A percentile compares a stretch with the other conserved stretches of the same genome.
Conservation (phyloP, 2,888 invertebrate species). For the Saturnia japonica region DNA sequence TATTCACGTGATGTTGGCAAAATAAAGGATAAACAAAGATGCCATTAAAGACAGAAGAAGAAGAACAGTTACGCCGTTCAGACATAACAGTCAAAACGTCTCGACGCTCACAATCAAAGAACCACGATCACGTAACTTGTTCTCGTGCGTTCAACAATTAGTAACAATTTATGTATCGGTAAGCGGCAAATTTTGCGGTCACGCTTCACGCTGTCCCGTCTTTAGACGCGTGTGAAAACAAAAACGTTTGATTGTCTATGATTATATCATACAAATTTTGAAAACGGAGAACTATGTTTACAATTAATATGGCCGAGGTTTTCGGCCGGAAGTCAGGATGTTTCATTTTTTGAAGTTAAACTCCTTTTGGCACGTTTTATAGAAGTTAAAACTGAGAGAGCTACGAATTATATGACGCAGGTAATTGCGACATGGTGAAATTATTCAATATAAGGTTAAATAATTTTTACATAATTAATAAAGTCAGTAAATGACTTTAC, state of each 20-base stretch:
- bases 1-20: too few relatives aligned
- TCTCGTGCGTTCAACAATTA: constrained; percentile 21
- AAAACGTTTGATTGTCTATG: constrained; percentile 1
- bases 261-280: constrained; percentile 1
- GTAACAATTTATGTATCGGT: constrained; percentile 19
- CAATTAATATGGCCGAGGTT: constrained; percentile 24
- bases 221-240: constrained; percentile 3
- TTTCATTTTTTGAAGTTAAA: too few relatives aligned
- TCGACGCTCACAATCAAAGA: neutral
- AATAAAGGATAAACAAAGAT: too few relatives aligned
- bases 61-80: constrained; percentile 9
- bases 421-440: too few relatives aligned
- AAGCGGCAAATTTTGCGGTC: constrained; percentile 21
- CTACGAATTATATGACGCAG: too few relatives aligned
- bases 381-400: too few relatives aligned
- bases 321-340: neutral
- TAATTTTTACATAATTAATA: too few relatives aligned
- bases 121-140: constrained; percentile 10
- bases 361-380: too few relatives aligned
- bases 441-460: too few relatives aligned
- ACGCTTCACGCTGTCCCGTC: neutral
- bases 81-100: constrained; percentile 16
- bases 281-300: neutral
- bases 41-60: constrained; percentile 4
- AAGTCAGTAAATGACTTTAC: too few relatives aligned